phyloP scores from a whole-genome alignment of 1,140 invertebrate genomes.

The Drosophila leontia region DNA sequence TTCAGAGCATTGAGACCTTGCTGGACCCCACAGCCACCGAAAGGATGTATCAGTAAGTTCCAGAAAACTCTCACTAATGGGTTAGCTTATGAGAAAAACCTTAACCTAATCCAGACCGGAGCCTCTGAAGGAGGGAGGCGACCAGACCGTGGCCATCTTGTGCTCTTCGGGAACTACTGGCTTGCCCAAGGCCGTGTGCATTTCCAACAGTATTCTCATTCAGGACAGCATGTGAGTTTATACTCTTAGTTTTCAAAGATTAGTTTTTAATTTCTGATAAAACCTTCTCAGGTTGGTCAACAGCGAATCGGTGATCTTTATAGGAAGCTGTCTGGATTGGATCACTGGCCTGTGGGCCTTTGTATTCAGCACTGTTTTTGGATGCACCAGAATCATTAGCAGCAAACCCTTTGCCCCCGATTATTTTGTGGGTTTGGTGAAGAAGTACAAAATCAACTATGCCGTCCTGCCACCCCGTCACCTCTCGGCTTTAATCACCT shows the following conservation, averaged over 20 bases:
- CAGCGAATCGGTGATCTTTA: constrained; percentile 60
- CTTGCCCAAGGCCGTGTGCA: constrained; percentile 91
- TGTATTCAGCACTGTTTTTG: constrained; percentile 50
- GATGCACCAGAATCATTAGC: constrained; percentile 69
- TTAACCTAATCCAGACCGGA: constrained; percentile 51
- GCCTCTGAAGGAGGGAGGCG: constrained; percentile 48
- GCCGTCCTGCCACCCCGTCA: constrained; percentile 56
- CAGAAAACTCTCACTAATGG: too few relatives aligned
- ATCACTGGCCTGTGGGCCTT: constrained; percentile 68
- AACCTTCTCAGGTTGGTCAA: constrained; percentile 39
- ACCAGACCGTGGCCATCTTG: constrained; percentile 81
- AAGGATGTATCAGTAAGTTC: constrained; percentile 65
- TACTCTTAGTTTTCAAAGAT: background rate
- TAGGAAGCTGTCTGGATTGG: constrained; percentile 75
- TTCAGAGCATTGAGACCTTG: constrained; percentile 64
- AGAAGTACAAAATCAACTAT: constrained; percentile 74
- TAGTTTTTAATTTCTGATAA: too few relatives aligned
- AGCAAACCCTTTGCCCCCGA: constrained; percentile 59
- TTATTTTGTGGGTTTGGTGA: constrained; percentile 62
- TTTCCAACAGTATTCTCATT: constrained; percentile 87
- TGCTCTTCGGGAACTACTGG: constrained; percentile 91
- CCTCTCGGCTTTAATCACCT: constrained; percentile 47
- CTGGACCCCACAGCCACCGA: constrained; percentile 63
- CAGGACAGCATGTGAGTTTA: constrained; percentile 54
- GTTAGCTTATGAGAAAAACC: background rate